Conservation (phyloP, 2,797 vertebrate genomes). For the Cottoperca gobio region DNA sequence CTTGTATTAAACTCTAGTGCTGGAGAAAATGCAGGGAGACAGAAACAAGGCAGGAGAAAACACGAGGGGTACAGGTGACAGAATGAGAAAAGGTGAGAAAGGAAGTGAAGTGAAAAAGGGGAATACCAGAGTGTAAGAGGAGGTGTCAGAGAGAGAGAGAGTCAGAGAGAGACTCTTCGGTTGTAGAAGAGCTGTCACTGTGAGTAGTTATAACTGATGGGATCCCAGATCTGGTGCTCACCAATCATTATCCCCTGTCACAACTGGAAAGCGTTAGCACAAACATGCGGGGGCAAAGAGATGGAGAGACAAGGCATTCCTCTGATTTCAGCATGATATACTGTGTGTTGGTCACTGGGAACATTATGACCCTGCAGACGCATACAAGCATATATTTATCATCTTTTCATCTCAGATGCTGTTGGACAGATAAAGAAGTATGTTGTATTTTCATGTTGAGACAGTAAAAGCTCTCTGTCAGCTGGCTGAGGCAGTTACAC, state of each 20-base stretch:
- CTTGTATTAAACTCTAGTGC: constrained; percentile 58
- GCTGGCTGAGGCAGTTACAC: neutral
- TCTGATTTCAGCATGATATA: constrained; percentile 58
- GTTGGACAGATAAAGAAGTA: constrained; percentile 23
- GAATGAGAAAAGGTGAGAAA: constrained; percentile 2
- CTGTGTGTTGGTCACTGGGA: constrained; percentile 44
- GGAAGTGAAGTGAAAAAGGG: neutral
- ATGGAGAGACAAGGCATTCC: constrained; percentile 48
- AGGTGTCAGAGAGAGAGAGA: constrained; percentile 11
- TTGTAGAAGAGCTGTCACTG: constrained; percentile 66
- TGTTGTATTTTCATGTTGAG: constrained; percentile 5
- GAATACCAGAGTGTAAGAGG: constrained; percentile 12
- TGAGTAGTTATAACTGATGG: constrained; percentile 78
- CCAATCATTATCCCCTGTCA: constrained; percentile 78
- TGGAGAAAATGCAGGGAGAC: constrained; percentile 34
- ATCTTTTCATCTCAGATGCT: constrained; percentile 36
- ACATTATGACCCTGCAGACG: constrained; percentile 37
- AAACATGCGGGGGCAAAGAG: constrained; percentile 44
- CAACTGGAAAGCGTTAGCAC: constrained; percentile 60
- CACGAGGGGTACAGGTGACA: constrained; percentile 1
- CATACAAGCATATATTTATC: constrained; percentile 25
- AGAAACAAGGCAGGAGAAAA: constrained; percentile 26
- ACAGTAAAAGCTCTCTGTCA: neutral
- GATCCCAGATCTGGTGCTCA: constrained; percentile 72
- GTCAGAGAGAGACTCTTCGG: constrained; percentile 36